phyloP scores from a whole-genome alignment of 2,113 vertebrate species.

The Lipophrys pholis region DNA sequence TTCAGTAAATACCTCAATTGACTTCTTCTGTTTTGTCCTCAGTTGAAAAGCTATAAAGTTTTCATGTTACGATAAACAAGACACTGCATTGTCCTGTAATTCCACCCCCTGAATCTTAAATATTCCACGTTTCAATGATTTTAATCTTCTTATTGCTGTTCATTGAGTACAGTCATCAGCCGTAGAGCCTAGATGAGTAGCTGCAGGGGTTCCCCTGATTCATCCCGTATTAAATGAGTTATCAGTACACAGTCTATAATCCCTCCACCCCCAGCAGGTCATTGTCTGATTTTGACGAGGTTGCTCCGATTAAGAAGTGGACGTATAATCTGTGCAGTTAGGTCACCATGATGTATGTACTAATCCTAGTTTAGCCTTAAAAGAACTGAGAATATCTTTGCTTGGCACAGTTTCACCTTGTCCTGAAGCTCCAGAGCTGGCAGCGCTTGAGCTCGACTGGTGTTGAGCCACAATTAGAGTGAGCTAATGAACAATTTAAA shows the following conservation, averaged over 20 bases:
- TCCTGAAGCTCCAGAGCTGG: conserved; percentile 21
- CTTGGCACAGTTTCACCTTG: conserved; percentile 51
- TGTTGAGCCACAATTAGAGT: not conserved
- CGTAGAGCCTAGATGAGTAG: conserved; percentile 24
- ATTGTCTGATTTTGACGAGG: conserved; percentile 56
- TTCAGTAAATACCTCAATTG: not conserved
- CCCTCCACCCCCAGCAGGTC: conserved; percentile 33
- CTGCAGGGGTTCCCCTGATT: conserved; percentile 14
- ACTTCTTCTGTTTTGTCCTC: not conserved
- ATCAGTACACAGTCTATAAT: conserved; percentile 26
- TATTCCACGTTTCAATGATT: conserved; percentile 12
- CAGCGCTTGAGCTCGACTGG: not conserved
- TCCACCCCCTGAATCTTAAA: conserved; percentile 3
- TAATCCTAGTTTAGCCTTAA: conserved; percentile 78
- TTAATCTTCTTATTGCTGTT: conserved; percentile 42
- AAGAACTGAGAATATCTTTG: conserved; percentile 42
- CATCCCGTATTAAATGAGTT: conserved; percentile 31
- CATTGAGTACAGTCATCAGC: conserved; percentile 39
- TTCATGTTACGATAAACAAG: not conserved
- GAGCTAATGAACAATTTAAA: not conserved
- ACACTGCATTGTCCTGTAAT: conserved; percentile 2
- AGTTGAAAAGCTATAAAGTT: not conserved
- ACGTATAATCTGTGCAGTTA: conserved; percentile 50
- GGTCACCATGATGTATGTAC: conserved; percentile 48
- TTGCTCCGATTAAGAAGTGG: conserved; percentile 57